Base-by-base conservation (phyloP, 2,888 invertebrate species). In the Caenorhabditis sinica region DNA sequence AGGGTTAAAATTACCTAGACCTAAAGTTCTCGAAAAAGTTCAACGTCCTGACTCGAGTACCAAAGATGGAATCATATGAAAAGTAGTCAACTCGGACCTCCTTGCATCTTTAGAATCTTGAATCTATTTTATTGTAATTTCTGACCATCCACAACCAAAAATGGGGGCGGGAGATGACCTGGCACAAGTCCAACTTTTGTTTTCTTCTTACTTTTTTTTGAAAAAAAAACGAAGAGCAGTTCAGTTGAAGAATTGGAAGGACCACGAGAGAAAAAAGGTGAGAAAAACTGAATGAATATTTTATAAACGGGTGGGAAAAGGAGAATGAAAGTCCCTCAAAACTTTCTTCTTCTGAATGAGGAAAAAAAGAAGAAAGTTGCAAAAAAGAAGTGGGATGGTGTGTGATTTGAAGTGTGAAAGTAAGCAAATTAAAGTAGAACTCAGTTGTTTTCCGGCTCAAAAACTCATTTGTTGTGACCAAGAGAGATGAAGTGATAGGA, bases 281-380 rank as follows among this genome's bases (percentile, higher is more conserved):
- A 23, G 66, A 72, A 63, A 49, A 60, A 56, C 17, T 15, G 40
- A 17, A 75, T 75, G 75, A 75, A 75, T 75, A 66, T 66, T 75
- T 58, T 45, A 75, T 58, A 20, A 28, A 56, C 36, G 53, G 30
- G 56, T 75, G 75, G 25, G 76, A 76, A 76, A 76, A 63, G 51
- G 60, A n/a, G 56, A 56, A 56, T 56, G 51, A 68, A 49, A 53
- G 28, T 68, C 36, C 49, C 6, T 0, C 13, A 56, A 56, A 56
- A 15, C 28, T 56, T 53, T 60, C 36, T 17, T 30, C 45, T 53
- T 53, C 11, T 17, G 28, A 25, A 11, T 8, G 63, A 40, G 63
- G 25, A 17, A n/a, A 53, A 53, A 3, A 28, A 28, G 28, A 15
- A 23, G 15, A 56, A 25, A 56, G 56, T 25, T 56, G 28, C 49